Evolutionary conservation across 2,797 vertebrate species (phyloP).

Genomic region (Echiichthys vipera): DNA sequence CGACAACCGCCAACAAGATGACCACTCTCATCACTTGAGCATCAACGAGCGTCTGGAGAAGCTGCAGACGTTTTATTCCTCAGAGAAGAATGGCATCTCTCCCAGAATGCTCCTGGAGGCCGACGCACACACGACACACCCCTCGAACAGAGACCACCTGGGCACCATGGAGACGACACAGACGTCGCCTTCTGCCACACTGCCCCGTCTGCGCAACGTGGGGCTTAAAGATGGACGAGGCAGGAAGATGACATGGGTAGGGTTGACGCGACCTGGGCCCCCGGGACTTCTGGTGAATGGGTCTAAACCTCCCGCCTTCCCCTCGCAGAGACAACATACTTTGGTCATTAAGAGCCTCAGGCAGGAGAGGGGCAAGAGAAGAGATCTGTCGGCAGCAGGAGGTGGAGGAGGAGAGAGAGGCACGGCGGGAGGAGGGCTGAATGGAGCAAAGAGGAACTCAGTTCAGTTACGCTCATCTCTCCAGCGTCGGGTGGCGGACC

Average conservation of each 20-base stretch:
- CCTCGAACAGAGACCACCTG: slow-evolving; percentile 61
- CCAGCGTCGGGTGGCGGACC: slow-evolving; percentile 74
- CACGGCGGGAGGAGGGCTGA: slow-evolving; percentile 58
- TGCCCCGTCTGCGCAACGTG: slow-evolving; percentile 80
- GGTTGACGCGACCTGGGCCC: slow-evolving; percentile 68
- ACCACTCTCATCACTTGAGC: slow-evolving; percentile 58
- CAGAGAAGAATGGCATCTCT: slow-evolving; percentile 72
- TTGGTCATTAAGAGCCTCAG: slow-evolving; percentile 81
- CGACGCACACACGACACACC: slow-evolving; percentile 39
- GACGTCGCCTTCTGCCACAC: slow-evolving; percentile 61
- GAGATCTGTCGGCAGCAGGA: slow-evolving; percentile 61
- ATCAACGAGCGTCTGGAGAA: slow-evolving; percentile 73
- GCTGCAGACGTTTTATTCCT: slow-evolving; percentile 72
- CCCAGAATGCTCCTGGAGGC: slow-evolving; percentile 78
- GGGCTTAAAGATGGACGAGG: slow-evolving; percentile 73
- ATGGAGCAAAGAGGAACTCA: slow-evolving; percentile 82
- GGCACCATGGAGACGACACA: slow-evolving; percentile 64
- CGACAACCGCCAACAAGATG: slow-evolving; percentile 54
- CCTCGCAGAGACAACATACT: slow-evolving; percentile 78
- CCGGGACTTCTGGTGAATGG: slow-evolving; percentile 75
- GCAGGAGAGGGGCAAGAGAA: slow-evolving; percentile 83
- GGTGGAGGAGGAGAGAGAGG: slow-evolving; percentile 54
- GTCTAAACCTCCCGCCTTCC: slow-evolving; percentile 80
- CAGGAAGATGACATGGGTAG: slow-evolving; percentile 84
- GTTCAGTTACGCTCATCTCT: slow-evolving; percentile 79